Evolutionary conservation across 2,797 vertebrate genomes (phyloP), one percentile per base, ranked within the genome.

Genomic region (Toxotes lorentzi): DNA sequence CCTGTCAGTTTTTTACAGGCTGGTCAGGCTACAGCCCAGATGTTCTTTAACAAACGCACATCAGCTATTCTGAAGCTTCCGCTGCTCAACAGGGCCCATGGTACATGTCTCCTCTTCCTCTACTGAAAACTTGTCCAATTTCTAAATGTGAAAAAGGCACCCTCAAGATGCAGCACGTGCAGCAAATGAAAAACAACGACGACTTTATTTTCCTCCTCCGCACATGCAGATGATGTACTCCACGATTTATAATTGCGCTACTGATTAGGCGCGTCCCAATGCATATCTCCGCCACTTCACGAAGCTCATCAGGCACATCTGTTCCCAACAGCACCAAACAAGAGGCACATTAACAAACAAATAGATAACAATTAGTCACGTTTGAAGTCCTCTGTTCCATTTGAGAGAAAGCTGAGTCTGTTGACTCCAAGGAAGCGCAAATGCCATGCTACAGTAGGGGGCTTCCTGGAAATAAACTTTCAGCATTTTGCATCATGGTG

Each of bases 241-340:
- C 61, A 56, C 79, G 78, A 91, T 82, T 90, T 92, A 62, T 90
- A 92, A 92, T 91, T 86, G 89, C 50, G 66, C 79, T 76, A 76
- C 92, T 92, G 92, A 94, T 93, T 92, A 90, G 90, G 79, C 86
- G 87, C 82, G 24, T 89, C 90, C 89, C 76, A 62, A 83, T 50
- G 79, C 90, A 89, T 83, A 84, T 90, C 80, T 84, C 82, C 51
- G 78, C 89, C 89, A 90, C 92, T 94, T 93, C 88, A 93, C 91
- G 86, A 88, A 90, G 84, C 93, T 93, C 90, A 93, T 94, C 93
- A 92, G 73, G 90, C 92, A 90, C 94, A 94, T 94, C 94, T 95
- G 91, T 90, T 93, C 84, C 84, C 81, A 85, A 81, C 89, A 82
- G 87, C 79, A 81, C 81, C 84, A 86, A 92, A 93, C 87, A 86